Conservation (phyloP, 2,797 vertebrate species). For the Coracias cyanogaster region DNA sequence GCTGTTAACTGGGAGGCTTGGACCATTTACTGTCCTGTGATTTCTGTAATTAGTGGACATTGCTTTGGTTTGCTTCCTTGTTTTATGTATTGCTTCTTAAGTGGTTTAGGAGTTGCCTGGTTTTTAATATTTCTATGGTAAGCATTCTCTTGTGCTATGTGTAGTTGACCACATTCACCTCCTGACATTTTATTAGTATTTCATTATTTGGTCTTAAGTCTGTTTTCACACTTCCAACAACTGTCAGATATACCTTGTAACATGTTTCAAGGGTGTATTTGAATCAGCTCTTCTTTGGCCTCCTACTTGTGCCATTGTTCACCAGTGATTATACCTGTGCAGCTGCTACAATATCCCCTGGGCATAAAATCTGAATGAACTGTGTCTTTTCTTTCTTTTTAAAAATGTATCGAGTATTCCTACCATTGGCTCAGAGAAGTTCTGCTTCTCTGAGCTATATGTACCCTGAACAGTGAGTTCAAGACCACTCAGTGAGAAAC, state of each 20-base stretch:
- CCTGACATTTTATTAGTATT: background rate
- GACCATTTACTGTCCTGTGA: background rate
- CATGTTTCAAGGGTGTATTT: background rate
- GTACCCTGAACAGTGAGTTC: background rate
- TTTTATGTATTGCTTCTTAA: background rate
- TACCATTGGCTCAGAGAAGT: background rate
- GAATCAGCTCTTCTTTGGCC: background rate
- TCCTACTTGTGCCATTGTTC: background rate
- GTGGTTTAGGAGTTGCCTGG: background rate
- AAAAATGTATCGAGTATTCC: background rate
- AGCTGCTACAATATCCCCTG: background rate
- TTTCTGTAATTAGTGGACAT: background rate
- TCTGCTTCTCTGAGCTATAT: background rate
- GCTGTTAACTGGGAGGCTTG: background rate
- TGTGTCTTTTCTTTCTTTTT: background rate
- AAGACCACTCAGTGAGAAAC: background rate
- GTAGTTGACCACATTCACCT: background rate
- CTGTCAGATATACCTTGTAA: background rate
- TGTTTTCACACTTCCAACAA: background rate
- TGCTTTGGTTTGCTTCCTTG: background rate
- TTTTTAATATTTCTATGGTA: background rate
- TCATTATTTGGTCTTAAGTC: constrained; percentile 4
- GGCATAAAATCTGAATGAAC: background rate
- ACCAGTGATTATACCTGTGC: background rate
- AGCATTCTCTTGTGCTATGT: background rate